phyloP scores from a whole-genome alignment of 2,888 invertebrate species.

The Dynastes hyllus region DNA sequence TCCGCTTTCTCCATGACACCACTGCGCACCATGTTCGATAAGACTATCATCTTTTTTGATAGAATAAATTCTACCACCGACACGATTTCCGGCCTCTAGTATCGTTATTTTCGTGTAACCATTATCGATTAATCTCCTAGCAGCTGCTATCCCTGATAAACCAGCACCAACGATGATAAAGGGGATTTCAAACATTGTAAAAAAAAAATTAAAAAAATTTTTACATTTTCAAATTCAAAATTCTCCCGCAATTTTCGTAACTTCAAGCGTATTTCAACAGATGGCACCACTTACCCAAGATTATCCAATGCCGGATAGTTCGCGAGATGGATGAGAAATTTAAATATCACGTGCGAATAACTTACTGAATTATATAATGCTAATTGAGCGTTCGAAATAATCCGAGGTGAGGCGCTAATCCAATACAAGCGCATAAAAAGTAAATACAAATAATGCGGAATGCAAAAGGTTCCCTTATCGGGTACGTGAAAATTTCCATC shows the following conservation, averaged over 20 bases:
- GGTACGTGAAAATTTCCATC: constrained; percentile 3
- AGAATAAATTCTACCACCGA: constrained; percentile 66
- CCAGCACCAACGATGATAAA: constrained; percentile 76
- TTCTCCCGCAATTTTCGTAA: neutral
- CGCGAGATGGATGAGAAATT: neutral
- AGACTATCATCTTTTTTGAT: constrained; percentile 57
- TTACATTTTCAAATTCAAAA: neutral
- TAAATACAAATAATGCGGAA: neutral
- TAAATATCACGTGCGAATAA: constrained; percentile 40
- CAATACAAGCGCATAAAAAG: neutral
- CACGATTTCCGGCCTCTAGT: constrained; percentile 68
- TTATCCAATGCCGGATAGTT: no score
- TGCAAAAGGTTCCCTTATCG: no score
- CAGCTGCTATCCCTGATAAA: constrained; percentile 74
- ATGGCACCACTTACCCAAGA: neutral
- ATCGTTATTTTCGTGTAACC: constrained; percentile 72
- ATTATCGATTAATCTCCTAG: constrained; percentile 70
- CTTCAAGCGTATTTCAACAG: neutral
- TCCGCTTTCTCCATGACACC: constrained; percentile 69
- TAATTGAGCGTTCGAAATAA: neutral
- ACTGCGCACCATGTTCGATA: constrained; percentile 67
- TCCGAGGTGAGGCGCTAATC: neutral
- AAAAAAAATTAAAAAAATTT: no score
- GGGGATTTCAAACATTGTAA: constrained; percentile 57
- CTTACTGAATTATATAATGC: constrained; percentile 41